A percentile compares a stretch with the other conserved stretches of the same genome.
These are phyloP conservation scores for Drosophila acutilabella DNA, from an alignment of 2,888 invertebrate species.

Conservation along the genomic window DNA sequence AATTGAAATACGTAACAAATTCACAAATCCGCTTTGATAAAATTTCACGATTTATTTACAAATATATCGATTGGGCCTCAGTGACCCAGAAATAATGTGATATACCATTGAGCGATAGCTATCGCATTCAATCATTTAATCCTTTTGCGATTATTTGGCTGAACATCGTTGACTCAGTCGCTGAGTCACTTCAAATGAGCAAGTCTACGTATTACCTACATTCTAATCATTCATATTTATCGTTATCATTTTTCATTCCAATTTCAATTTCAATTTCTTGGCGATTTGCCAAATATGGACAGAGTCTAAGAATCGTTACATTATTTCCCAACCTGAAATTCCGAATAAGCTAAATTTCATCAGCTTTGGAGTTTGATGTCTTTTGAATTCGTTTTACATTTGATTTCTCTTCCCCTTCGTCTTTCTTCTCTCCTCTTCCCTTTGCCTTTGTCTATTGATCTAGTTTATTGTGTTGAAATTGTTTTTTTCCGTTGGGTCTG, in stretches of 20 bases:
- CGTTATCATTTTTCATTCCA: constrained; percentile 10
- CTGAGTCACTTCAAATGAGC: constrained; percentile 6
- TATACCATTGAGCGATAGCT: not conserved
- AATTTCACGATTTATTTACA: too few relatives aligned
- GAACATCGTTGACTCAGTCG: not conserved
- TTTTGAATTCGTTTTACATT: not conserved
- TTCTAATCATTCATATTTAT: constrained; percentile 6
- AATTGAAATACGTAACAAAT: too few relatives aligned
- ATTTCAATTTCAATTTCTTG: not conserved
- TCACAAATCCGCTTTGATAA: too few relatives aligned
- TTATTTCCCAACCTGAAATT: not conserved
- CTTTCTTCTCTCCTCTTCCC: not conserved
- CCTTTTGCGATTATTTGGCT: not conserved
- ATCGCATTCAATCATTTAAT: constrained; percentile 1
- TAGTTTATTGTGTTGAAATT: not conserved
- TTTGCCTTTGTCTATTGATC: not conserved
- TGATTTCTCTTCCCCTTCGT: not conserved
- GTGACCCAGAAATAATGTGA: not conserved
- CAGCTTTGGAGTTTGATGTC: not conserved
- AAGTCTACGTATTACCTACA: not conserved
- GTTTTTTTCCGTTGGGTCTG: too few relatives aligned
- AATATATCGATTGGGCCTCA: not conserved
- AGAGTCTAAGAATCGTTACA: not conserved
- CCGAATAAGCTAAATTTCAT: not conserved
- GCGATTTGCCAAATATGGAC: not conserved